These are phyloP conservation scores for Euphydryas editha DNA, from an alignment of 2,888 invertebrate genomes.

Conservation along the genomic window DNA sequence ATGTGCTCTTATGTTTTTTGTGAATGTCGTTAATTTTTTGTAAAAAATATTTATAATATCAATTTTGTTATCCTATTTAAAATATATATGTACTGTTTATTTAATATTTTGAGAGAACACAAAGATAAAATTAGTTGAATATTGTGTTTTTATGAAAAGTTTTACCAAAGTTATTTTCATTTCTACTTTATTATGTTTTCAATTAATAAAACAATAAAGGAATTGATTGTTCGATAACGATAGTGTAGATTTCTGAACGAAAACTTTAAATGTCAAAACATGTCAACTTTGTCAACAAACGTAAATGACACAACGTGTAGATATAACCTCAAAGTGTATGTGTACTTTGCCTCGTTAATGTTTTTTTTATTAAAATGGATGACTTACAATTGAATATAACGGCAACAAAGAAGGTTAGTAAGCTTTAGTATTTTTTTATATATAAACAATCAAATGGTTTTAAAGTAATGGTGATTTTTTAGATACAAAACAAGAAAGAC, in stretches of 20 bases:
- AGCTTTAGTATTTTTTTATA: neutral
- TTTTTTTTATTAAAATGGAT: slow-evolving; percentile 60
- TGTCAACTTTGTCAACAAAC: slow-evolving; percentile 35
- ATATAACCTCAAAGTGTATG: slow-evolving; percentile 59
- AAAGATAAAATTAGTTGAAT: no score
- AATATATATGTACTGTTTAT: no score
- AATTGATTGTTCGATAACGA: neutral
- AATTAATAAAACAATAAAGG: neutral
- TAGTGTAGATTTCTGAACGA: neutral
- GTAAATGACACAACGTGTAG: slow-evolving; percentile 53
- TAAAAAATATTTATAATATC: no score
- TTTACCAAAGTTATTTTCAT: no score
- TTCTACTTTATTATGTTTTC: neutral
- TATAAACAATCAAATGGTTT: neutral
- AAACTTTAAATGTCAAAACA: slow-evolving; percentile 23
- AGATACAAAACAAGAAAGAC: slow-evolving; percentile 38
- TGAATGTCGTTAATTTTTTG: no score
- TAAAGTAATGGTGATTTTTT: slow-evolving; percentile 23
- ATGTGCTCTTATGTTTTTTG: no score
- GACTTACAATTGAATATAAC: slow-evolving; percentile 80
- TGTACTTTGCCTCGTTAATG: slow-evolving; percentile 1
- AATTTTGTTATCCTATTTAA: no score
- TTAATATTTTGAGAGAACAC: no score
- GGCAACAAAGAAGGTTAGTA: slow-evolving; percentile 63
- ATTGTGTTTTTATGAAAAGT: no score